These are phyloP conservation scores for Chelonus insularis DNA, from an alignment of 1,140 invertebrate genomes.

Conservation along the genomic window DNA sequence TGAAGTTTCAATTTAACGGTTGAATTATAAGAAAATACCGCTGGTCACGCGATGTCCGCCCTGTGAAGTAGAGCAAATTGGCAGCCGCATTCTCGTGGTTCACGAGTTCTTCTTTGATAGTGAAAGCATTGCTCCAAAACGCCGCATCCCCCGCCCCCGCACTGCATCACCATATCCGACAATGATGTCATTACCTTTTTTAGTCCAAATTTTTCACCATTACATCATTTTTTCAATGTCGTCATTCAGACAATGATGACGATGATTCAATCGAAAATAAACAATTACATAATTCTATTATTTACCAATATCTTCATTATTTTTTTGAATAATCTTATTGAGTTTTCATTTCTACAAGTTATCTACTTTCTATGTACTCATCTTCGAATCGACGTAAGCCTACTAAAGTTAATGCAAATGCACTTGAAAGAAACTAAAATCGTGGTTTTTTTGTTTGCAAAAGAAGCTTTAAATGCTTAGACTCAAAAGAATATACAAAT, in stretches of 20 bases:
- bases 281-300: no score
- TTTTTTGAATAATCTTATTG: no score
- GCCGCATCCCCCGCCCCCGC: slow-evolving; percentile 72
- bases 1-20: slow-evolving; percentile 4
- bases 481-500: no score
- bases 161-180: slow-evolving; percentile 61
- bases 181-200: slow-evolving; percentile 56
- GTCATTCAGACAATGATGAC: no score
- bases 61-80: slow-evolving; percentile 84
- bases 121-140: slow-evolving; percentile 83
- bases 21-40: slow-evolving; percentile 44
- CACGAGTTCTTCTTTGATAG: slow-evolving; percentile 72
- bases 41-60: slow-evolving; percentile 68
- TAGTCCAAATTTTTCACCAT: slow-evolving; percentile 21
- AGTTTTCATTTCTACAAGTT: no score
- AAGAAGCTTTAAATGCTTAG: no score
- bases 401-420: no score
- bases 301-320: not conserved
- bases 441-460: no score
- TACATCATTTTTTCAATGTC: slow-evolving; percentile 26
- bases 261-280: no score
- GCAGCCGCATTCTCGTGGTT: slow-evolving; percentile 81
- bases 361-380: no score
- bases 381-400: no score
- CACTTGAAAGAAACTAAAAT: no score